Evolutionary conservation across 2,113 vertebrate genomes (phyloP).

Genomic region (Sardina pilchardus): DNA sequence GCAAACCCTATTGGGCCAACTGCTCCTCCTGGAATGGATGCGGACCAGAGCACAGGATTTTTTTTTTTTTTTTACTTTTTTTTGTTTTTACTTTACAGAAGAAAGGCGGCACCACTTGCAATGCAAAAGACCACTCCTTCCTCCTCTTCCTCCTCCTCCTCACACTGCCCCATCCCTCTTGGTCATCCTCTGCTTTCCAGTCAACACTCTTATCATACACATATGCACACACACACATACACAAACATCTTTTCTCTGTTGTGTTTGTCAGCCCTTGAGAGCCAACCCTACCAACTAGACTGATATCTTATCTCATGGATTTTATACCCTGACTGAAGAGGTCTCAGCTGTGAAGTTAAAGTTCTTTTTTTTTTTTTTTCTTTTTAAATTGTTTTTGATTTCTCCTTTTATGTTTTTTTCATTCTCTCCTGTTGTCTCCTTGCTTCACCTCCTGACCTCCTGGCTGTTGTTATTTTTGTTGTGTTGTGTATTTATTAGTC

Average conservation of each 20-base stretch:
- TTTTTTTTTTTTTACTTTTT: background rate
- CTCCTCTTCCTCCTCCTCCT: background rate
- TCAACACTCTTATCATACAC: background rate
- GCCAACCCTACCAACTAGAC: slow-evolving; percentile 23
- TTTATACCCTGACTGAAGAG: slow-evolving; percentile 43
- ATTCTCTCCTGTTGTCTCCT: background rate
- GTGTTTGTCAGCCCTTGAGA: slow-evolving; percentile 4
- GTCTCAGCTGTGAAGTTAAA: slow-evolving; percentile 48
- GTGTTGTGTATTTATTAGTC: slow-evolving; percentile 2
- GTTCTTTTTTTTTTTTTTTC: background rate
- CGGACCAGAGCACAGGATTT: background rate
- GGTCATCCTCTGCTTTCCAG: background rate
- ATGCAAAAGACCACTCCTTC: slow-evolving; percentile 42
- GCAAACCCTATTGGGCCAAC: background rate
- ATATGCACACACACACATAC: background rate
- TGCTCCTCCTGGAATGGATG: slow-evolving; percentile 32
- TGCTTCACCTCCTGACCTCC: background rate
- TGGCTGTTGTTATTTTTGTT: slow-evolving; percentile 1
- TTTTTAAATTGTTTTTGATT: background rate
- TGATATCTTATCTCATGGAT: slow-evolving; percentile 36
- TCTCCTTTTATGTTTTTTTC: slow-evolving; percentile 28
- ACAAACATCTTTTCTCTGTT: background rate
- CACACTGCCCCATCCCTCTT: background rate
- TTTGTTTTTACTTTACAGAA: background rate
- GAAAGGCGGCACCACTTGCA: slow-evolving; percentile 42